Evolutionary conservation across 2,797 vertebrate genomes (phyloP), one percentile per base, ranked within the genome.

Genomic region (Remorina albescens): DNA sequence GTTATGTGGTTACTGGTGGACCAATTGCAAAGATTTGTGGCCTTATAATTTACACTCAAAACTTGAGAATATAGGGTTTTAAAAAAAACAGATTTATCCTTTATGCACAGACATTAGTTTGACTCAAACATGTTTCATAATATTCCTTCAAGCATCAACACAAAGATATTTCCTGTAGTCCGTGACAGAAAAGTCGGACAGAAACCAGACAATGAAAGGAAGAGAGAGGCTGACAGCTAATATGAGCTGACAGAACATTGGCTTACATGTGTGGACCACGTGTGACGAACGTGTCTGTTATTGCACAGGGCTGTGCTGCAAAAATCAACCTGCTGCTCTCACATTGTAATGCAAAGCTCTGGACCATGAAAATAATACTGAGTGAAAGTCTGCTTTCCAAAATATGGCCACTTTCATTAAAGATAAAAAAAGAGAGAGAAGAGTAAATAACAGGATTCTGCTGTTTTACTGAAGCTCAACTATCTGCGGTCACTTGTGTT

Each of bases 391-490:
- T 53, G 67, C 76, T 71, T 83, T 51, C 81, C 76, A 86, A 89
- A 83, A 63, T 69, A 74, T 75, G 51, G 28, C 21, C 69, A 57
- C 65, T 72, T 84, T 82, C 76, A 64, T 71, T 44, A 49, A 62
- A 78, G 67, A 76, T 8, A 49, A 26, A 65, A 6, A 53, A 71
- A 78, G 69, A 44, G 7, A 44, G 2, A 39, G 19, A 5, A 44
- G 41, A 19, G 2, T 15, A 42, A 42, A 4, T 32, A 59, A 68
- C 13, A 62, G 47, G 65, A 70, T 77, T 80, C 47, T 76, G 57
- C 46, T 28, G 26, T 79, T 86, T 83, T 74, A 76, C 63, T 34
- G 71, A 75, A 57, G 69, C 78, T 80, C 73, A 74, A 82, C 79
- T 67, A 49, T 54, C 72, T 70, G 30, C 64, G 76, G 70, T 71